phyloP scores from a whole-genome alignment of 2,888 invertebrate species.

The Ophraella communa region DNA sequence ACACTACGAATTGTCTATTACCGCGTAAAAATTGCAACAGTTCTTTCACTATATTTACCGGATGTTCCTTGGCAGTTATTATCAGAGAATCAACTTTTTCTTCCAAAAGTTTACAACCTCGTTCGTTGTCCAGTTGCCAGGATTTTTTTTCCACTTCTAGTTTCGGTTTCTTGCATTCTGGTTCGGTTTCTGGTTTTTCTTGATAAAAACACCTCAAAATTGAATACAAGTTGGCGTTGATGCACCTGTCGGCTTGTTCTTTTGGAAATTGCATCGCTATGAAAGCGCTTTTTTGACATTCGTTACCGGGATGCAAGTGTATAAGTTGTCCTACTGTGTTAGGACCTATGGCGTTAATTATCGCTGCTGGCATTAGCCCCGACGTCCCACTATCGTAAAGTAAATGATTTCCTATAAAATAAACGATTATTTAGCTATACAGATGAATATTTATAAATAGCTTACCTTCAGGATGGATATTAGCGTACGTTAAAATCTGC shows the following conservation, averaged over 20 bases:
- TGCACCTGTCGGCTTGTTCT: constrained; percentile 73
- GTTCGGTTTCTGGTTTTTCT: constrained; percentile 48
- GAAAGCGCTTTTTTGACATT: constrained; percentile 79
- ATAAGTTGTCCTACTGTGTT: constrained; percentile 70
- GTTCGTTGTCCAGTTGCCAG: constrained; percentile 74
- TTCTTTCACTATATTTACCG: constrained; percentile 76
- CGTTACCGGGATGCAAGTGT: constrained; percentile 82
- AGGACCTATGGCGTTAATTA: constrained; percentile 78
- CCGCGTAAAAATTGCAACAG: constrained; percentile 79
- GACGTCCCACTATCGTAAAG: constrained; percentile 89
- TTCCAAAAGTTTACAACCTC: constrained; percentile 68
- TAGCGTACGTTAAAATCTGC: constrained; percentile 83
- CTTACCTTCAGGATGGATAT: constrained; percentile 71
- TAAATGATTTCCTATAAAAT: constrained; percentile 64
- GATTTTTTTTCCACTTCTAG: constrained; percentile 42
- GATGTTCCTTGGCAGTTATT: constrained; percentile 86
- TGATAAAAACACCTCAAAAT: constrained; percentile 74
- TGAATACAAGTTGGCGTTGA: constrained; percentile 79
- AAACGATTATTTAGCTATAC: not conserved
- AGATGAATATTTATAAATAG: not conserved
- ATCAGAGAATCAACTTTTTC: constrained; percentile 76
- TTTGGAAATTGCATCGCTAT: constrained; percentile 80
- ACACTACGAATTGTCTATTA: constrained; percentile 86
- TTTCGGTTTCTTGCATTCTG: constrained; percentile 10
- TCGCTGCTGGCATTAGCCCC: constrained; percentile 82